Base-by-base conservation (phyloP, 2,113 vertebrate genomes). In the Melanotaenia duboulayi region DNA sequence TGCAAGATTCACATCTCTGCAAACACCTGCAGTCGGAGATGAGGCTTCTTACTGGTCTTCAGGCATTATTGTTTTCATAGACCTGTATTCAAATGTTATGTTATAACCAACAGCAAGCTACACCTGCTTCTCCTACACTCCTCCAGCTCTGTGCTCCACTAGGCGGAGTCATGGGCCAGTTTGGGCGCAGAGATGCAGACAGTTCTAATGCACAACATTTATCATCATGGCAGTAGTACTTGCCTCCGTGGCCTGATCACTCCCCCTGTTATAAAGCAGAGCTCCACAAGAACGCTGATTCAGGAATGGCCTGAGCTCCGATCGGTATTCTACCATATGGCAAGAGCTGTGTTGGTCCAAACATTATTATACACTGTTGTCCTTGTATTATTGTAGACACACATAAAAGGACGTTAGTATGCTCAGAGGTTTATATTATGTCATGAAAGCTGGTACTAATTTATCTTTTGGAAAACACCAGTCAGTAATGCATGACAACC, bases 121-220 rank as follows among this genome's bases (percentile, higher is more conserved):
- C 37, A 65, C 49, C 28, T 68, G 59, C 73, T 68, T 70, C 52
- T 19, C 46, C 23, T n/a, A 42, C 51, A 52, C 44, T 35, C 51
- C 51, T 49, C 61, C 61, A 25, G 52, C 75, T 70, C 65, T 71
- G 35, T 46, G 58, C 69, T 79, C 83, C 70, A 60, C 74, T 59
- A 83, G 78, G 60, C 56, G 62, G 83, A 83, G 88, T 70, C 42
- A 58, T 76, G 74, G 74, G 48, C 63, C 63, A 62, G 39, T 66
- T 22, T 46, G 49, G 67, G 62, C 51, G 25, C 28, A 69, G 55
- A 44, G 69, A 66, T 75, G 49, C 77, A 83, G 78, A 81, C 80
- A 52, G 60, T 66, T 74, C 65, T 87, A 84, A 89, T 89, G 68
- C 72, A 67, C 58, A 62, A 52, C 76, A 90, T 91, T 87, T 71